Evolutionary conservation across 2,113 vertebrate genomes (phyloP), one percentile per base, ranked within the genome.

Genomic region (Perognathus longimembris): DNA sequence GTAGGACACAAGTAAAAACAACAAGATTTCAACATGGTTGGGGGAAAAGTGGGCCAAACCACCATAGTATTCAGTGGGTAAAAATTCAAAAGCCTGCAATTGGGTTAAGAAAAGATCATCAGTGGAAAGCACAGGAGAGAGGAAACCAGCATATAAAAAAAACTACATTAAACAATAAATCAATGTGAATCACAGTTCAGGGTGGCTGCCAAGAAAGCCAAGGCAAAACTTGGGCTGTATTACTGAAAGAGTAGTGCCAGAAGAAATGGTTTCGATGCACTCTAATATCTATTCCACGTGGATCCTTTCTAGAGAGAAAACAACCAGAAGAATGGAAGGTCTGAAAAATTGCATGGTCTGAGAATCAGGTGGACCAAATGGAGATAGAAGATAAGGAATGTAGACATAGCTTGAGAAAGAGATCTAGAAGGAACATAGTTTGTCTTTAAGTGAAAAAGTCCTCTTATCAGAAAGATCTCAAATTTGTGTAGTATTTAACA

Each of bases 121-220:
- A 75, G 50, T 84, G 63, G 36, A 84, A 92, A 92, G 71, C 12
- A 84, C 38, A 80, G 73, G 59, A 80, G 71, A 45, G 54, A 89
- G 77, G 74, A 84, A 93, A 91, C 32, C 69, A 84, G 61, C 14
- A 75, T 84, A 74, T 45, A 57, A 85, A 34, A 85, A 34, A 94
- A 83, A 54, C 50, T 91, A 38, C 61, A 85, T 45, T 24, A 64
- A 92, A 84, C 94, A 92, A 94, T 67, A 63, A 92, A 94, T 88
- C 66, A 90, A 28, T n/a, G 54, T 95, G 92, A 95, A 54, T 94
- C 91, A 84, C 34, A 42, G 42, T 87, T 40, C 54, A 40, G 17
- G 14, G 34, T 69, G 80, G 57, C 71, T 90, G 82, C 89, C 83
- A 81, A 87, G 86, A 88, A 38, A 59, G 28, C 40, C 40, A 75